phyloP scores from a whole-genome alignment of 2,888 invertebrate genomes.

The Nomada fabriciana region DNA sequence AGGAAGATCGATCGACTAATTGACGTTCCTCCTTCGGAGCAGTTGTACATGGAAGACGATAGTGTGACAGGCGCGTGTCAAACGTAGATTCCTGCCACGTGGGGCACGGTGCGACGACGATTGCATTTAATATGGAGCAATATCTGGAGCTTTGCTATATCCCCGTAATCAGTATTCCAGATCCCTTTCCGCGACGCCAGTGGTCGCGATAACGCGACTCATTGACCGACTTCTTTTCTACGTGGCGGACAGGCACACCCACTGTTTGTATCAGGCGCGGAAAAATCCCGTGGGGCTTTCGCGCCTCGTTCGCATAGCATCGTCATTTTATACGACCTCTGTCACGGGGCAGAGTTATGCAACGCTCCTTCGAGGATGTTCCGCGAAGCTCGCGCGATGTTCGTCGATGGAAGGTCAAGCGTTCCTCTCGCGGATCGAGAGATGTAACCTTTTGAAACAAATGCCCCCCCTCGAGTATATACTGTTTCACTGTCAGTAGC shows the following conservation, averaged over 20 bases:
- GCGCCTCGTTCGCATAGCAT: background rate
- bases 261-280: slow-evolving; percentile 40
- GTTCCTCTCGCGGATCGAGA: slow-evolving; percentile 23
- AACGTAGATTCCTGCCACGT: slow-evolving; percentile 59
- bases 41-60: slow-evolving; percentile 1
- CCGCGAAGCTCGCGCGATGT: slow-evolving; percentile 1
- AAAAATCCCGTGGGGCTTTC: slow-evolving; percentile 30
- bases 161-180: slow-evolving; percentile 27
- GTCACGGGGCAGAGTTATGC: slow-evolving; percentile 55
- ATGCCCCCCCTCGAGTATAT: slow-evolving; percentile 33
- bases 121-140: slow-evolving; percentile 37
- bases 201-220: slow-evolving; percentile 50
- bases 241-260: slow-evolving; percentile 65
- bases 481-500: slow-evolving; percentile 20
- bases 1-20: slow-evolving; percentile 14
- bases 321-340: slow-evolving; percentile 11
- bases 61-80: slow-evolving; percentile 34
- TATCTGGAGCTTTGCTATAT: background rate
- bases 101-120: slow-evolving; percentile 62
- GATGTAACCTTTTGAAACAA: slow-evolving; percentile 47
- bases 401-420: slow-evolving; percentile 36
- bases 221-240: slow-evolving; percentile 45
- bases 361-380: slow-evolving; percentile 55
- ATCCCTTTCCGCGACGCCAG: slow-evolving; percentile 33
- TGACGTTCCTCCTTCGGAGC: slow-evolving; percentile 15